phyloP scores from a whole-genome alignment of 1,140 invertebrate genomes.

The Babylonia areolata region DNA sequence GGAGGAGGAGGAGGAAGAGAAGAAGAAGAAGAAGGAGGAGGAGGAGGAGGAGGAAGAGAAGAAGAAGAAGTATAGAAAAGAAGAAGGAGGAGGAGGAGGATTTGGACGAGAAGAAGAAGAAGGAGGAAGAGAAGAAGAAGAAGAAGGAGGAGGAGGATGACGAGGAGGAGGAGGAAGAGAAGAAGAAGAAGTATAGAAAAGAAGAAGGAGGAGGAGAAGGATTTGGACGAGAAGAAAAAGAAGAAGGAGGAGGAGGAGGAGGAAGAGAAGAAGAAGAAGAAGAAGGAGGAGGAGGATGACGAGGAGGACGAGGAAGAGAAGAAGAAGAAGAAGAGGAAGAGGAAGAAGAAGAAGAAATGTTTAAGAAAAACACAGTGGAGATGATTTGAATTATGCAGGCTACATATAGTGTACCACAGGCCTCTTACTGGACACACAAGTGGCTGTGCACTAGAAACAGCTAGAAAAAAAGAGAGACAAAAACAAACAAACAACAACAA shows the following conservation, averaged over 20 bases:
- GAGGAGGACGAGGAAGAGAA: too few relatives aligned
- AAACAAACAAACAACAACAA: too few relatives aligned
- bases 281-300: too few relatives aligned
- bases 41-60: not conserved
- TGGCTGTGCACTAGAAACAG: too few relatives aligned
- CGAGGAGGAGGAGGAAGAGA: not conserved
- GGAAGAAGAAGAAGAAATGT: too few relatives aligned
- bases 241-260: not conserved
- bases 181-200: not conserved
- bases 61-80: not conserved
- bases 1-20: not conserved
- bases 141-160: not conserved
- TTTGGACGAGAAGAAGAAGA: not conserved
- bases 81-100: not conserved
- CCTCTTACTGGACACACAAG: too few relatives aligned
- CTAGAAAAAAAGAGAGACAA: too few relatives aligned
- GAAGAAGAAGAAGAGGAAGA: too few relatives aligned
- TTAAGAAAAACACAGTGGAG: too few relatives aligned
- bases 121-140: not conserved
- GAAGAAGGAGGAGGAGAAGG: too few relatives aligned
- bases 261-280: not conserved
- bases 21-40: not conserved
- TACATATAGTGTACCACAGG: too few relatives aligned
- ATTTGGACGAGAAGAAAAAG: not conserved
- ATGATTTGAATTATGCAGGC: too few relatives aligned